phyloP scores from a whole-genome alignment of 2,113 vertebrate genomes.

The Micronycteris hirsuta region DNA sequence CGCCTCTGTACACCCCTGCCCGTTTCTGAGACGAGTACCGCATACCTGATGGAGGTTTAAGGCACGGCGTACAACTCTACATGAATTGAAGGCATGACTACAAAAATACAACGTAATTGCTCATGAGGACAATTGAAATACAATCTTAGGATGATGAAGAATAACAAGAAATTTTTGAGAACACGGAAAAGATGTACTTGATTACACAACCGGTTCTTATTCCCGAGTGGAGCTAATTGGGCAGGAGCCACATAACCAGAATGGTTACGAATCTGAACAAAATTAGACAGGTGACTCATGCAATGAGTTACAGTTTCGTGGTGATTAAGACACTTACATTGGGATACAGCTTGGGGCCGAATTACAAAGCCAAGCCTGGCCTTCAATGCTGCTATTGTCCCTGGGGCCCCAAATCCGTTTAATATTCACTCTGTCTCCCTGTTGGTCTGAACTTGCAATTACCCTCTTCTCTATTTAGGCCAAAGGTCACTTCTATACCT shows the following conservation, averaged over 20 bases:
- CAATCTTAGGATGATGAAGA: neutral
- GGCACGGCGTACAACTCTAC: rapidly evolving
- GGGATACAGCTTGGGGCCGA: neutral
- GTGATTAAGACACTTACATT: neutral
- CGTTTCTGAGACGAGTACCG: neutral
- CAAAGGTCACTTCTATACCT: neutral
- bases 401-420: neutral
- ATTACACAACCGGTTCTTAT: neutral
- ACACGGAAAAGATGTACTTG: neutral
- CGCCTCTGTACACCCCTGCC: neutral
- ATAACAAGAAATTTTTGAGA: neutral
- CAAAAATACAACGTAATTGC: neutral
- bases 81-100: neutral
- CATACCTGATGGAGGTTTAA: rapidly evolving
- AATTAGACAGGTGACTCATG: neutral
- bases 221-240: neutral
- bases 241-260: neutral
- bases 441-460: neutral
- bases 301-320: neutral
- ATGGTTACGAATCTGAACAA: neutral
- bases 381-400: neutral
- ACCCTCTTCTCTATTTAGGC: neutral
- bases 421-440: neutral
- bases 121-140: neutral
- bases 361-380: neutral